Base-by-base conservation (phyloP, 2,797 vertebrate genomes). In the Pangasius larnaudii region DNA sequence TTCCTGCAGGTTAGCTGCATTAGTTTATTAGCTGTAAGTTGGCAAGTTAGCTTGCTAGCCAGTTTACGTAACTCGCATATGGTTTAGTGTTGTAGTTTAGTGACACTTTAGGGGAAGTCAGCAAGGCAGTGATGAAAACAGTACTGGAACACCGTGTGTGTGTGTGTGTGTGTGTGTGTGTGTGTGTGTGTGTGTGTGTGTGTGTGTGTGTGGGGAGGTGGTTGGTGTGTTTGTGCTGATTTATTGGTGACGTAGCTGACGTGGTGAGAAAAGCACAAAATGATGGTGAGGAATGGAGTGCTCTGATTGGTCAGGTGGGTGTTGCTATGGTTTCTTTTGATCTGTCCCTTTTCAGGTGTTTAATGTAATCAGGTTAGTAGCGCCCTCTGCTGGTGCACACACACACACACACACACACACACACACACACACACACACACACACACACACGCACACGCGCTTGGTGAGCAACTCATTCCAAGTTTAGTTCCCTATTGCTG, bases 301-400 rank as follows among this genome's bases (percentile, higher is more conserved):
- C 49, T 75, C 78, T 61, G 78, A 83, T 75, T 42, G 74, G 56
- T 65, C 75, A 27, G 33, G 39, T 69, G 56, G 33, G 22, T 61
- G 79, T 81, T 81, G 11, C 56, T 24, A 81, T 42, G 33, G 58
- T 90, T 90, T 89, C 30, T 58, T 79, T 58, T 87, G 58, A 89
- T 61, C 78, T 90, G 90, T 84, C 65, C 86, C 83, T 89, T 91
- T 90, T 59, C 7, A 53, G 0, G 2, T 53, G 46, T 19, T 30
- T 72, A 39, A 42, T 39, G 72, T 63, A 81, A 82, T 16, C 71
- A 58, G 77, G 42, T 58, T 88, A 49, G 87, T 65, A 89, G 93
- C 90, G 83, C 95, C 95, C 92, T 93, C 94, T 95, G 92, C 92
- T 94, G 95, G 2, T 1, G 71, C 30, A 0, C 49, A 30, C 36